Evolutionary conservation across 2,888 invertebrate species (phyloP), one percentile per base, ranked within the genome.

Genomic region (Troides oblongomaculatus): DNA sequence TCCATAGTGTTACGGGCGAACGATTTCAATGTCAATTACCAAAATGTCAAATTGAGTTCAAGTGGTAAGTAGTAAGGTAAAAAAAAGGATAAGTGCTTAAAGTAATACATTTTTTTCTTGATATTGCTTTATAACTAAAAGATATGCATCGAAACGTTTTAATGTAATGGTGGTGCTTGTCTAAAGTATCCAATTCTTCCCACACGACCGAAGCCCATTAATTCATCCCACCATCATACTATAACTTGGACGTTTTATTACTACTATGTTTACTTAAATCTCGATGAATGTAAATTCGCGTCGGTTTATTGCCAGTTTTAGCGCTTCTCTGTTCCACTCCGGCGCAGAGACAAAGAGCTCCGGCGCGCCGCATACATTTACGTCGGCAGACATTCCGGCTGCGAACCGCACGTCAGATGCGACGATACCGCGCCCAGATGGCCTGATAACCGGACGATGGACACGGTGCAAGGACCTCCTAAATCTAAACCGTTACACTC

Each of bases 381-480:
- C 39, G 74, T 76, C 75, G 78, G 80, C 75, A 81, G 83, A 86
- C 85, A 85, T 84, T 84, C 83, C 73, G 84, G 75, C 82, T 80
- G 81, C 81, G 81, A 72, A 56, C 68, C 73, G 66, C 65, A 78
- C 75, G 77, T 77, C 76, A 75, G 78, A 76, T 77, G 66, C 64
- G 18, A 69, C 74, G 80, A 79, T 79, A 77, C 68, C 70, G 63
- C 39, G 39, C 60, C 72, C 68, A 72, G 74, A 77, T 76, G 69
- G 65, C 56, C 72, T 69, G 76, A 78, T 79, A 77, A 71, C 64
- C 72, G 69, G 64, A 70, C 67, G 65, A 72, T 71, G 69, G 73
- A 39, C 72, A 73, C 77, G 75, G 76, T 72, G 75, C 78, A 85
- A 78, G 76, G 82, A 85, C 84, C 84, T 83, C 77, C 77, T 72